These are phyloP conservation scores for Brenthis hecate DNA, from an alignment of 2,888 invertebrate genomes.

Conservation along the genomic window DNA sequence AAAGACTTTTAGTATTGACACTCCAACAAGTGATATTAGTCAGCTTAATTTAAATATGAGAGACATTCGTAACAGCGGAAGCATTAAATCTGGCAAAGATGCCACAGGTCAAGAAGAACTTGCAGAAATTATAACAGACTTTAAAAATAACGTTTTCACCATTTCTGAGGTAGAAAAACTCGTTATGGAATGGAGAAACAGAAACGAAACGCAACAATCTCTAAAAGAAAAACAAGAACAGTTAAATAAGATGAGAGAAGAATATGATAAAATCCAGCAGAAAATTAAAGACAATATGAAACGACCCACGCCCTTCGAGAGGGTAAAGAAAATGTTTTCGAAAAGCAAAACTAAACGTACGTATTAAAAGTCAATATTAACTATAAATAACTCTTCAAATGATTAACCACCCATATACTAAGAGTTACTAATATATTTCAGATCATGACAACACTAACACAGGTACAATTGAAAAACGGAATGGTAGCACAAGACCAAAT, in stretches of 20 bases:
- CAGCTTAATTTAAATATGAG: conserved; percentile 74
- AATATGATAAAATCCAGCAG: conserved; percentile 91
- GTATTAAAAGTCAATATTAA: conserved; percentile 33
- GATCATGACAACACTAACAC: conserved; percentile 61
- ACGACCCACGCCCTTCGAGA: conserved; percentile 90
- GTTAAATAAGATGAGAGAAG: conserved; percentile 89
- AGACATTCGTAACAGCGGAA: conserved; percentile 65
- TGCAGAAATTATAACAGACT: conserved; percentile 93
- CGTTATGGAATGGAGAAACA: conserved; percentile 92
- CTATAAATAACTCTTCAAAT: neutral
- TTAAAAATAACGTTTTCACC: conserved; percentile 93
- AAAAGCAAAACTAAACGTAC: conserved; percentile 82
- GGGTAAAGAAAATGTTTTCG: conserved; percentile 88
- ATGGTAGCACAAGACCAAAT: conserved; percentile 73
- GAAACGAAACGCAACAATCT: conserved; percentile 93
- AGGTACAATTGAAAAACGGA: conserved; percentile 72
- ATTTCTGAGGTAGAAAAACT: conserved; percentile 92
- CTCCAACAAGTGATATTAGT: conserved; percentile 78
- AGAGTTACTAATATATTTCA: conserved; percentile 44
- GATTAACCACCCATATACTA: neutral
- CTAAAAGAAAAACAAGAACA: conserved; percentile 93
- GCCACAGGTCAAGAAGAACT: conserved; percentile 87
- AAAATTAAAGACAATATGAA: conserved; percentile 89
- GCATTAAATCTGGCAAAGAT: conserved; percentile 72
- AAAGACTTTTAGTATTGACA: conserved; percentile 73